Percentiles rank a stretch among this genome's conserved stretches.
Conservation (phyloP, 2,113 vertebrate genomes). For the Lampris megalopsis region DNA sequence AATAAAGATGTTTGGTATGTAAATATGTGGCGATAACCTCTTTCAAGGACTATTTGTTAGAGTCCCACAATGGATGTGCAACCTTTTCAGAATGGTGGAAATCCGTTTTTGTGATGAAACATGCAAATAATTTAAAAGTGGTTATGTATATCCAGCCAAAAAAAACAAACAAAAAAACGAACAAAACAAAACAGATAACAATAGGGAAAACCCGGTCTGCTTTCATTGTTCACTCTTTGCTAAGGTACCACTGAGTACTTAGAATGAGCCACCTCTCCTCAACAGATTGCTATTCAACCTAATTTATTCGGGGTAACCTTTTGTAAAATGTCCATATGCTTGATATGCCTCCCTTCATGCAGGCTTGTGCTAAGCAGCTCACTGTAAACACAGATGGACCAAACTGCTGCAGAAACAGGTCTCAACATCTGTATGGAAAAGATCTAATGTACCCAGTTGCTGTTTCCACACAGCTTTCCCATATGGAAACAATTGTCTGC, state of each 20-base stretch:
- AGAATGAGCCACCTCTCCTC: constrained; percentile 54
- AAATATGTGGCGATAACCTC: no score
- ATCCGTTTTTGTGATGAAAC: no score
- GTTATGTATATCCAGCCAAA: no score
- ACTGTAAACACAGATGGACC: constrained; percentile 77
- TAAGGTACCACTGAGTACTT: constrained; percentile 35
- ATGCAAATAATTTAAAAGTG: no score
- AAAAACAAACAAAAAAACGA: no score
- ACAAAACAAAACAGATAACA: no score
- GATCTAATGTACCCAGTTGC: constrained; percentile 57
- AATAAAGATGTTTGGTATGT: no score
- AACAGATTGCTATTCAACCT: constrained; percentile 74
- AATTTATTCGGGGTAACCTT: constrained; percentile 79
- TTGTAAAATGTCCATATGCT: constrained; percentile 80
- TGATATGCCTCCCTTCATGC: constrained; percentile 61
- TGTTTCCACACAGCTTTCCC: constrained; percentile 53
- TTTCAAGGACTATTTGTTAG: no score
- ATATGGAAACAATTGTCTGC: constrained; percentile 67
- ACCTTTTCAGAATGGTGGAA: no score
- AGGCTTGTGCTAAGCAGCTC: constrained; percentile 68
- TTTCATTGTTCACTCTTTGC: constrained; percentile 52
- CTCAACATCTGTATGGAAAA: constrained; percentile 73
- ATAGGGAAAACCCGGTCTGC: neutral
- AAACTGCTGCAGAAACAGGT: constrained; percentile 62
- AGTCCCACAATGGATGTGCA: no score